Base-by-base conservation (phyloP, 1,140 invertebrate species). In the Hylaeus anthracinus region DNA sequence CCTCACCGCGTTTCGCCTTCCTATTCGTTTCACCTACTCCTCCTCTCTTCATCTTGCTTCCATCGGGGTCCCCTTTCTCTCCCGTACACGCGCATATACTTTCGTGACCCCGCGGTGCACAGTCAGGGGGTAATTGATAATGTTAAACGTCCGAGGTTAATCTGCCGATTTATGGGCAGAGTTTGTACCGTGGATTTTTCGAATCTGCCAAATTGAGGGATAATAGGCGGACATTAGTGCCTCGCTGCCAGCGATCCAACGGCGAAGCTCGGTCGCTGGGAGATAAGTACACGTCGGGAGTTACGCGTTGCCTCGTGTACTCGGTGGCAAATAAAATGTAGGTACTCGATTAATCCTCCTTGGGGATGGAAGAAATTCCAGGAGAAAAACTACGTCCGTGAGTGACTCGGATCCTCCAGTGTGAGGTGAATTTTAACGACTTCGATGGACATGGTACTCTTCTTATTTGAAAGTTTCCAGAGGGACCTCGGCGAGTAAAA, bases 91-190 rank as follows among this genome's bases (percentile, higher is more conserved):
- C 53, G 55, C 72, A 64, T 12, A 74, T 51, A 63, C 73, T 61
- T 37, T 63, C 71, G 39, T 56, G 70, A 53, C 45, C 71, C 63
- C 64, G 67, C 63, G 76, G 39, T 37, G 15, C 73, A 79, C 78
- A 71, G 63, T 79, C 73, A 72, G 61, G 67, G 74, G 82, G 86
- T 92, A 92, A 93, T 92, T 93, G 92, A 93, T 93, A 92, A 92
- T 90, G 91, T 89, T 92, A 90, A 92, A 91, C 88, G 89, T 26
- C 61, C 51, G 81, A 83, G 92, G 89, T 92, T 93, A 93, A 92
- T 93, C 91, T 88, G 87, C 73, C 89, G 91, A 93, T 92, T 93
- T 92, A 93, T 91, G 91, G 77, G 83, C 81, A 76, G 67, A 86
- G 72, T 90, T 86, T 88, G 84, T 80, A 83, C 71, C 78, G 83